These are phyloP conservation scores for Lepidocyrtoides sp. DNA, from an alignment of 2,888 invertebrate species.

Conservation along the genomic window DNA sequence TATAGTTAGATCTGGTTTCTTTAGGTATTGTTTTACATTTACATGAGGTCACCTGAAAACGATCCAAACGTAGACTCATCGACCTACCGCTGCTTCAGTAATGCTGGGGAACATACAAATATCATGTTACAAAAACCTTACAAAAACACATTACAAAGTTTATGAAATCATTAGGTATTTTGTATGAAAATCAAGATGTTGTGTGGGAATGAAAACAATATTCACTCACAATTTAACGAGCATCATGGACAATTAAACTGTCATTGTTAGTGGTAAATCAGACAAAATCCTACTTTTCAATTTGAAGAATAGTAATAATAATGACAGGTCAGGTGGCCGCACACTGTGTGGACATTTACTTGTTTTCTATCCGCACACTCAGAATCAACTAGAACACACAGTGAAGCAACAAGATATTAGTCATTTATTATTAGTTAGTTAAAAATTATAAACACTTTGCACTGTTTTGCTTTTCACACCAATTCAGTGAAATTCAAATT, in stretches of 20 bases:
- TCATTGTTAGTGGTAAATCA: slow-evolving; percentile 26
- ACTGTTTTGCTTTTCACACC: no score
- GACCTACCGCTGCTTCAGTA: not conserved
- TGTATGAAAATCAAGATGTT: not conserved
- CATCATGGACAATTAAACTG: slow-evolving; percentile 66
- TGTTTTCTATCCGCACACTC: no score
- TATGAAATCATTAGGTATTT: no score
- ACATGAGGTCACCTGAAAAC: not conserved
- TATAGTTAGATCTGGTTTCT: not conserved
- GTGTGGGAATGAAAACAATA: not conserved
- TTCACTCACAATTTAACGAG: slow-evolving; percentile 72
- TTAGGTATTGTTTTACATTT: no score
- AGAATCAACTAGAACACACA: not conserved
- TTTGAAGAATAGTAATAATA: not conserved
- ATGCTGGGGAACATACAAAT: not conserved
- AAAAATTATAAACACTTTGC: no score
- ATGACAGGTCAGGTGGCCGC: no score
- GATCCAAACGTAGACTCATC: no score
- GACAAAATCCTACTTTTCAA: not conserved
- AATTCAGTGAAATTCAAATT: no score
- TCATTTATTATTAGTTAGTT: no score
- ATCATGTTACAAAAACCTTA: not conserved
- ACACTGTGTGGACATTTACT: no score
- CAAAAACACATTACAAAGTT: no score
- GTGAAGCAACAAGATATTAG: not conserved